Evolutionary conservation across 2,797 vertebrate genomes (phyloP), one percentile per base, ranked within the genome.

Genomic region (Hydrocynus forskahlii): DNA sequence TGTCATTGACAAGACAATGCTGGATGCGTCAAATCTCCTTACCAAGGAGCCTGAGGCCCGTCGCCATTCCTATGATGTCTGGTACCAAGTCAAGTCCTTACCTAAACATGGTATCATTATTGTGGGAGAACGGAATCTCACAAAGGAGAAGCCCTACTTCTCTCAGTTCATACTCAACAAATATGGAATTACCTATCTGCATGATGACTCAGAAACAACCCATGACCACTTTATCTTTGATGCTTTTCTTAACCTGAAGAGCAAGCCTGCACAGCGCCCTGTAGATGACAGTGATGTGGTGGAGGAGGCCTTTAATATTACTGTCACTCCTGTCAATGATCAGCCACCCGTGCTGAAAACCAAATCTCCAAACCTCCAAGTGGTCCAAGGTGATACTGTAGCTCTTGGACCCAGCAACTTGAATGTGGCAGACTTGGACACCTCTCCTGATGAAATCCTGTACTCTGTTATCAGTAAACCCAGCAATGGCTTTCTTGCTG

Each of bases 21-120:
- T 97, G 79, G 96, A 97, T 82, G 96, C 95, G 23, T 93, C 95
- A 45, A 98, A 98, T 82, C 91, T 97, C 35, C 90, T 97, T 80
- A 87, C 91, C 60, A 96, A 95, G 87, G 88, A 97, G 78, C 92
- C 96, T 1, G 89, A 91, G 7, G 86, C 90, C 25, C 94, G 95
- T 59, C 89, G 88, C 2, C 90, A 92, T 73, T 88, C 90, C 52
- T 93, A 94, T 63, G 96, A 98, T 88, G 94, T 97, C 55, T 98
- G 97, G 96, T 98, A 95, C 88, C 95, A 97, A 88, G 94, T 97
- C 78, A 92, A 87, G 0, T 92, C 91, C 43, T 91, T 97, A 85
- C 97, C 97, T 23, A 91, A 86, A 1, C 94, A 96, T 12, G 97
- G 96, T 0, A 83, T 92, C 63, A 94, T 99, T 35, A 45, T 95